Base-by-base conservation (phyloP, 2,797 vertebrate genomes). In the Siniperca obscura region DNA sequence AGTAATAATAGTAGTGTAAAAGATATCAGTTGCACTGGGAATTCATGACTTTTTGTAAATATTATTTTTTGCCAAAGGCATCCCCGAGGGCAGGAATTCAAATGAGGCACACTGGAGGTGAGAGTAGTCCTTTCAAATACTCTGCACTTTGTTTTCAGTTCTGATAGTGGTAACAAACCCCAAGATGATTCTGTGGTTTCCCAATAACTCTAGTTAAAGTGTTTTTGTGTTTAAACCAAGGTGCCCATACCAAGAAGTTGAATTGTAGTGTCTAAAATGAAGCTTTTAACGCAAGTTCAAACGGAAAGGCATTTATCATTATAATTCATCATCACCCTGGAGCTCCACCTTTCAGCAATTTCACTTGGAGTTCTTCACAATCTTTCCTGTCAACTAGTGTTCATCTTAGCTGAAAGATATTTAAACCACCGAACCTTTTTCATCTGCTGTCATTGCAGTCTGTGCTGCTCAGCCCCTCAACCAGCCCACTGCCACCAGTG, bases 31-130 rank as follows among this genome's bases (percentile, higher is more conserved):
- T 76, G 56, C 69, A 68, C 34, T 55, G 8, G n/a, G 57, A 81
- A 70, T 42, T 69, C 46, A 60, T 71, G 62, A 69, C 61, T 79
- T 75, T 75, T 70, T 53, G 66, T 74, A 85, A 87, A 87, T 72
- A 69, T 69, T 72, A 1, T 56, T 65, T 79, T 74, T 74, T 76
- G 70, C 79, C 72, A 68, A 69, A 46, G 70, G 81, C 78, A 44
- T 82, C 40, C 79, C 74, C 0, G 52, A 76, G 76, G 79, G 79
- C 74, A 78, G 62, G 68, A 65, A 82, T 72, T 86, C 53, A 76
- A 69, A 86, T 14, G n/a, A 79, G 44, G 65, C 59, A 30, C 34
- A 56, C 22, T 42, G 25, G 56, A n/a, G 50, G 17, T 42, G 62
- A 70, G 55, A 62, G 68, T 68, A 68, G 85, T 80, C 78, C 70